These are phyloP conservation scores for Spodoptera frugiperda DNA, from an alignment of 1,140 invertebrate species.

Conservation along the genomic window DNA sequence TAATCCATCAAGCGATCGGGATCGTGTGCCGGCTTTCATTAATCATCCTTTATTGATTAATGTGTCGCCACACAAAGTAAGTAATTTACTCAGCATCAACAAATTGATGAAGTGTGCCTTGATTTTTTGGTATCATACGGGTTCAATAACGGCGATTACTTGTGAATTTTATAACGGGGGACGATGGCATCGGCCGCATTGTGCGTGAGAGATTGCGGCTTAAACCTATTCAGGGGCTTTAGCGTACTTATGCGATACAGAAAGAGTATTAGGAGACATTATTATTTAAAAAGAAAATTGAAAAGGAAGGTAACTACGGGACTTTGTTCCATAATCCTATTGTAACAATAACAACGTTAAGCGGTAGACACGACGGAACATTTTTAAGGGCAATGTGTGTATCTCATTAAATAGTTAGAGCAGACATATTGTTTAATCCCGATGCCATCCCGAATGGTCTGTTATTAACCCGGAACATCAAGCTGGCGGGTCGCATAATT, in stretches of 20 bases:
- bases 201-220: too few species aligned
- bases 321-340: too few species aligned
- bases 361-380: constrained; percentile 19
- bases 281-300: too few species aligned
- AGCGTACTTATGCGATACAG: neutral
- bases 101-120: constrained; percentile 61
- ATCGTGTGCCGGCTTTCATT: constrained; percentile 75
- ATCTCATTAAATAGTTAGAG: constrained; percentile 70
- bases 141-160: constrained; percentile 7
- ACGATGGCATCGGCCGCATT: neutral
- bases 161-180: neutral
- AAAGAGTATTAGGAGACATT: too few species aligned
- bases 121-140: constrained; percentile 54
- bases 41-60: constrained; percentile 85
- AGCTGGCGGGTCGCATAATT: constrained; percentile 75
- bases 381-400: constrained; percentile 41
- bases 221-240: too few species aligned
- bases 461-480: constrained; percentile 75
- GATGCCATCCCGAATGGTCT: constrained; percentile 68
- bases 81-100: constrained; percentile 61
- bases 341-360: too few species aligned
- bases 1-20: constrained; percentile 83
- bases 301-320: too few species aligned
- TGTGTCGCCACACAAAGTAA: constrained; percentile 79
- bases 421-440: constrained; percentile 73